Evolutionary conservation across 1,140 invertebrate species (phyloP), one percentile per base, ranked within the genome.

Genomic region (Globodera rostochiensis): DNA sequence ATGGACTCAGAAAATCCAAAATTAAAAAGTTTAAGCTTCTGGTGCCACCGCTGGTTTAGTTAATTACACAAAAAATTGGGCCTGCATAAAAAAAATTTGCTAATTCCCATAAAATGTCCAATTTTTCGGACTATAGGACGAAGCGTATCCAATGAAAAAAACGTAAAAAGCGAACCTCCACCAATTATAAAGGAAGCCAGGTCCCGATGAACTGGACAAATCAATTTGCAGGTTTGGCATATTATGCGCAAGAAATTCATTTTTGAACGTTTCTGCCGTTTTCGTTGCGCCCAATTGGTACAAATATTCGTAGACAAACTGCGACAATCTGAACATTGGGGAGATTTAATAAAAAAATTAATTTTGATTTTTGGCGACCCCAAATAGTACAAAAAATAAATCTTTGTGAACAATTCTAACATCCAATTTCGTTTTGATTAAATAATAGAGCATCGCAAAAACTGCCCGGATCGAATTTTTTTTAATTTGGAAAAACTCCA

Each of bases 231-330:
- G 47, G 64, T 81, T 82, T 74, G 77, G 77, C 53, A 60, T 60
- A 45, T 67, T 50, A 6, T 74, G 73, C n/a, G 47, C 69, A 25
- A 78, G 83, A n/a, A 81, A 67, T 50, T 88, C 85, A 60, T 50
- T 81, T 75, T 87, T 89, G 92, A 98, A 98, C 88, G 95, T 97
- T 93, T 98, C 96, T 91, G 97, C 97, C 90, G 96, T 95, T 93
- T 98, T 98, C 92, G 96, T 95, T 86, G 97, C 97, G 90, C 96
- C 96, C 90, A 97, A 95, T 91, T 98, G 96, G 88, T 98, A 93
- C 91, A 99, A 93, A 92, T 98, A 99, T 92, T 99, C 97, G 91
- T 99, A 98, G 86, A 99, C 97, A 92, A 98, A 98, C 83, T 97
- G 92, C 84, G 96, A 96, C 91, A 99, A 78, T 69, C 81, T 83